Percentiles rank a stretch among this genome's conserved stretches.
Conservation (phyloP, 1,140 invertebrate species). For the Drusus annulatus region DNA sequence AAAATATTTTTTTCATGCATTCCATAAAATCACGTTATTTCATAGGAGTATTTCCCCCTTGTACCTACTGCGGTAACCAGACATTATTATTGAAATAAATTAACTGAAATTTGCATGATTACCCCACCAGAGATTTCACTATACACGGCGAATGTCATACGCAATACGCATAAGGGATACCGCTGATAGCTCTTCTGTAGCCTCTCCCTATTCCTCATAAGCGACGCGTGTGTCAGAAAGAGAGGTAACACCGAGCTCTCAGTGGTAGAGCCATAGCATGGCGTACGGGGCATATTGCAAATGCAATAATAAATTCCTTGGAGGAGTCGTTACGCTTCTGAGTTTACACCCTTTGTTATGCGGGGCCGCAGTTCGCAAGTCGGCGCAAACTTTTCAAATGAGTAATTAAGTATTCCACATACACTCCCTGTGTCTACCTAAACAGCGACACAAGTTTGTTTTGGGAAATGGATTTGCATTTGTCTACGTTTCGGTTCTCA, state of each 20-base stretch:
- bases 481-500: neutral
- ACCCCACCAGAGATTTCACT: neutral
- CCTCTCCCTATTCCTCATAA: no score
- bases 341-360: constrained; percentile 13
- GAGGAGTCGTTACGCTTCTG: constrained; percentile 31
- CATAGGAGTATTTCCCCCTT: no score
- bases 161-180: neutral
- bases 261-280: no score
- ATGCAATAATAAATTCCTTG: constrained; percentile 49
- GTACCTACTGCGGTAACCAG: neutral
- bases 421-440: neutral
- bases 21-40: no score
- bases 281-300: constrained; percentile 16
- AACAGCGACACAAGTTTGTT: constrained; percentile 14
- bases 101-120: constrained; percentile 22
- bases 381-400: constrained; percentile 38
- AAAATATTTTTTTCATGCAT: no score
- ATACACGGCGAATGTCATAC: neutral
- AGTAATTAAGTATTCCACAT: constrained; percentile 45
- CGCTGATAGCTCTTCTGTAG: no score
- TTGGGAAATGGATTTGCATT: neutral
- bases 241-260: no score
- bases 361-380: constrained; percentile 15
- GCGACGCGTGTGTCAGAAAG: no score
- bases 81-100: constrained; percentile 30